A percentile compares a stretch with the other conserved stretches of the same genome.
phyloP scores from a whole-genome alignment of 2,888 invertebrate genomes.

The Drosophila yooni region DNA sequence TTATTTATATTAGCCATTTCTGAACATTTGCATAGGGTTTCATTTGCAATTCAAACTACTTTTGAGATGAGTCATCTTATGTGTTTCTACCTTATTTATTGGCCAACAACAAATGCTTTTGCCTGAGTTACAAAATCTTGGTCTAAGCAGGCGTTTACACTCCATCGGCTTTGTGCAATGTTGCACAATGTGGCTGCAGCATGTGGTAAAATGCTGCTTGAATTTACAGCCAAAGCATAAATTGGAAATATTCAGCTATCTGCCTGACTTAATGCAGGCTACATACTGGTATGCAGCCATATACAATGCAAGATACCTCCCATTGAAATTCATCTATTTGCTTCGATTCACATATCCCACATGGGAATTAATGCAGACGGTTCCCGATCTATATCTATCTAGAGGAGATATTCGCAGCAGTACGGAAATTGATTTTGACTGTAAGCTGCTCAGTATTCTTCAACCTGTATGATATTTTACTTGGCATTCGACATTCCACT shows the following conservation, averaged over 20 bases:
- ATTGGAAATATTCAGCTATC: conserved; percentile 26
- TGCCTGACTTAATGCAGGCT: conserved; percentile 1
- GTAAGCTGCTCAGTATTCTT: neutral
- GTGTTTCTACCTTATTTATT: conserved; percentile 24
- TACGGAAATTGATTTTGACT: neutral
- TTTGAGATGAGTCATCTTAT: neutral
- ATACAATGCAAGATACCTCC: neutral
- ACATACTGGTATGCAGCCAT: neutral
- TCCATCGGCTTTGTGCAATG: conserved; percentile 36
- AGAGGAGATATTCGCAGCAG: neutral
- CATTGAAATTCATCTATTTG: conserved; percentile 4
- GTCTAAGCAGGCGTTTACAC: conserved; percentile 5
- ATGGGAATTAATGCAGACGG: neutral
- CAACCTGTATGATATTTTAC: neutral
- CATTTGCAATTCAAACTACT: conserved; percentile 20
- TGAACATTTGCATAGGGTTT: conserved; percentile 1
- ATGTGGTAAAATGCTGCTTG: conserved; percentile 15
- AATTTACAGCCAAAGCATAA: conserved; percentile 43
- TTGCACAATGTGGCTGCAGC: conserved; percentile 27
- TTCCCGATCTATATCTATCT: neutral
- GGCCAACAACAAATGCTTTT: conserved; percentile 7
- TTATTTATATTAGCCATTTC: neutral
- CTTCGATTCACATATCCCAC: neutral
- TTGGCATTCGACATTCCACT: neutral
- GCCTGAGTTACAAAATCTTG: neutral